Percentiles rank a stretch among this genome's conserved stretches.
These are phyloP conservation scores for Neofelis nebulosa DNA, from an alignment of 2,113 vertebrate species.

Conservation along the genomic window DNA sequence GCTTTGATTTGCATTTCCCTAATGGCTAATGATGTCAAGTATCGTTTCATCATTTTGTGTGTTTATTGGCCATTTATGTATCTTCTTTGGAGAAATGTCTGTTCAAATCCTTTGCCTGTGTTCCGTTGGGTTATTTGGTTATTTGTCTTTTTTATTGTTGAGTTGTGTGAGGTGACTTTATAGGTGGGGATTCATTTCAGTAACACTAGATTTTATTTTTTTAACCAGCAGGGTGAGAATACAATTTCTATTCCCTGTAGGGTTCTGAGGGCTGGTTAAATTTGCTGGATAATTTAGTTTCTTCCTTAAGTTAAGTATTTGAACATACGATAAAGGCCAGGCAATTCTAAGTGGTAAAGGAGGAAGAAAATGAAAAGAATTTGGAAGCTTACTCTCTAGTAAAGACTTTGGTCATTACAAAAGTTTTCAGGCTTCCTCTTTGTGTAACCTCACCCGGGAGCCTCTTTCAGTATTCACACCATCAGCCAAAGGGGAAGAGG, in stretches of 20 bases:
- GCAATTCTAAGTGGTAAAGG: constrained; percentile 13
- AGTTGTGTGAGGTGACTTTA: neutral
- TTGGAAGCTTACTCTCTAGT: neutral
- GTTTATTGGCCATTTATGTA: neutral
- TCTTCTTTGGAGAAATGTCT: constrained; percentile 49
- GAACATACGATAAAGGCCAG: neutral
- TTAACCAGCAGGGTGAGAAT: neutral
- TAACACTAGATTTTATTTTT: constrained; percentile 34
- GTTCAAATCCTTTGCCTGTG: constrained; percentile 8
- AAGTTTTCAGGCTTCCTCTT: neutral
- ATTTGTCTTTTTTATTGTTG: neutral
- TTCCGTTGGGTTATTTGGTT: neutral
- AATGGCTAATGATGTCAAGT: neutral
- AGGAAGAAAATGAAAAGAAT: neutral
- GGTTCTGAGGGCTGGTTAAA: neutral
- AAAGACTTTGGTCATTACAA: neutral
- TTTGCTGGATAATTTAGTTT: neutral
- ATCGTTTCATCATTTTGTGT: constrained; percentile 16
- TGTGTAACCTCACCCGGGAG: neutral
- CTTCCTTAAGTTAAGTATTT: constrained; percentile 28
- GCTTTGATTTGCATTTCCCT: constrained; percentile 16
- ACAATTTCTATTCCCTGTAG: constrained; percentile 8
- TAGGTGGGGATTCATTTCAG: constrained; percentile 12
- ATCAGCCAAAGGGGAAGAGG: neutral
- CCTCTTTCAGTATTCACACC: neutral